Evolutionary conservation across 2,888 invertebrate genomes (phyloP).

Genomic region (Plemyria rubiginata): DNA sequence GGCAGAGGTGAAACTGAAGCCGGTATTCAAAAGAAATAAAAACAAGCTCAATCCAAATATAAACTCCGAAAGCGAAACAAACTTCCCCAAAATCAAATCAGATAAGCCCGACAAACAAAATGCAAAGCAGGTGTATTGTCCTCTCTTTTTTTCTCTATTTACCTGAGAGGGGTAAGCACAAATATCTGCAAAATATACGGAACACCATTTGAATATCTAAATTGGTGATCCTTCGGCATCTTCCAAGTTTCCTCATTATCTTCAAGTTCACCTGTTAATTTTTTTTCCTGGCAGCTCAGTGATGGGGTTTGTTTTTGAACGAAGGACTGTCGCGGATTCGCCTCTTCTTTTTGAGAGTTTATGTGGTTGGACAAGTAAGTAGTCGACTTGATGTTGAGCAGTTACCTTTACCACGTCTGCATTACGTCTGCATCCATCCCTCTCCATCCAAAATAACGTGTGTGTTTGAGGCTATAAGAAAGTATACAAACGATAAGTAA

Average conservation of each 20-base stretch:
- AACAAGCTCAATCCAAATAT: slow-evolving; percentile 26
- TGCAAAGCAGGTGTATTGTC: slow-evolving; percentile 33
- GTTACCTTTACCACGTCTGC: too few species aligned
- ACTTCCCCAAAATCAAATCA: slow-evolving; percentile 32
- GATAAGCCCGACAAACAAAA: slow-evolving; percentile 34
- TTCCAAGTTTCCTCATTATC: slow-evolving; percentile 77
- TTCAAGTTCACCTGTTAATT: slow-evolving; percentile 74
- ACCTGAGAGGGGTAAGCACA: slow-evolving; percentile 38
- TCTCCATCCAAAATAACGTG: too few species aligned
- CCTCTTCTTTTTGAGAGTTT: too few species aligned
- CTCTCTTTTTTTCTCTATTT: slow-evolving; percentile 32
- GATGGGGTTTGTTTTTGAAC: slow-evolving; percentile 23
- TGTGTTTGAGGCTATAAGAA: too few species aligned
- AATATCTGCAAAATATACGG: slow-evolving; percentile 65
- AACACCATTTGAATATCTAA: slow-evolving; percentile 83
- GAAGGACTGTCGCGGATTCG: background rate
- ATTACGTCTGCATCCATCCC: too few species aligned
- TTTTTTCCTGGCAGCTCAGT: slow-evolving; percentile 50
- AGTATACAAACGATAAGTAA: too few species aligned
- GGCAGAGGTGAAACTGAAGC: background rate
- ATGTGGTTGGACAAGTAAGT: too few species aligned
- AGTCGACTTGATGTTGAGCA: too few species aligned
- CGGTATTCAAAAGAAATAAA: slow-evolving; percentile 21
- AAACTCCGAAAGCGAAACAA: slow-evolving; percentile 27
- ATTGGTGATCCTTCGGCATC: slow-evolving; percentile 74